Base-by-base conservation (phyloP, 2,797 vertebrate species). In the Tinamus major region DNA sequence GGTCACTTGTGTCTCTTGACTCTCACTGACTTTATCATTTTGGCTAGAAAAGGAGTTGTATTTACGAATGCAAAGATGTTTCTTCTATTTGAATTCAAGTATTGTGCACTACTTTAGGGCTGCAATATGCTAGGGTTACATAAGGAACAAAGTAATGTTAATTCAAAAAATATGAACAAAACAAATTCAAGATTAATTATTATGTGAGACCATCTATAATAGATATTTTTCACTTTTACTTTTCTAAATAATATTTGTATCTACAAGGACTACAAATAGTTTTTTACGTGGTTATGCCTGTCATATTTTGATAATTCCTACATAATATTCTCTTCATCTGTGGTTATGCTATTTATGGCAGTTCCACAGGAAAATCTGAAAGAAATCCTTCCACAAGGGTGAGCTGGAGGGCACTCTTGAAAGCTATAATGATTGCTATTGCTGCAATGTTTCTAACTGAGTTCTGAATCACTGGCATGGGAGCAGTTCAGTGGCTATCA, bases 351-450 rank as follows among this genome's bases (percentile, higher is more conserved):
- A 6, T 29, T 84, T 55, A n/a, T 48, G 29, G 11, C 5, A 70
- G 29, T n/a, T 74, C 67, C 78, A 31, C 13, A 29, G 4, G 80
- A 69, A 81, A 79, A 87, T 55, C 72, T 89, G 6, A 87, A 89
- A 89, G 71, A 96, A 96, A 90, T 35, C 29, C 90, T 95, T 97
- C 84, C 85, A 51, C 69, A 75, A 78, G 31, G 51, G 48, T 29
- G 37, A 96, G 49, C 72, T 96, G 94, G 93, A 95, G 90, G 77
- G 76, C 10, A 1, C 15, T 42, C 37, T 49, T 83, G 13, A 24
- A 87, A 91, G 61, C 48, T 75, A n/a, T 93, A 91, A 82, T 68
- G 5, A 44, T 74, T 84, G 77, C 62, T 92, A 8, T 61, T 86
- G 77, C 83, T 88, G 84, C 81, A 91, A 53, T 6, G 2, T 37